Evolutionary conservation across 2,888 invertebrate species (phyloP), one percentile per base, ranked within the genome.

Genomic region (Nephrotoma flavescens): DNA sequence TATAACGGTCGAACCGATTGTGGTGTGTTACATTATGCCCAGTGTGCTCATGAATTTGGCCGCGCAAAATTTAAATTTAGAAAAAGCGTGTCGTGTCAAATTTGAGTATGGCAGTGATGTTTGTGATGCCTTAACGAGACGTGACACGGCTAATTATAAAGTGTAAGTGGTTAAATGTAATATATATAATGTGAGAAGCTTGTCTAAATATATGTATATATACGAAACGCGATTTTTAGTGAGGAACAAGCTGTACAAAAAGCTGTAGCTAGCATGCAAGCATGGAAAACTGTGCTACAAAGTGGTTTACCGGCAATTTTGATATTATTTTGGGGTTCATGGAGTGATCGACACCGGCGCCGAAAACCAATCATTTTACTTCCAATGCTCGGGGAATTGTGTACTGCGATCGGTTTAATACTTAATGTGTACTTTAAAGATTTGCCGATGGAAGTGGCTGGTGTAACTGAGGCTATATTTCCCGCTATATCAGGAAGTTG

Each of bases 31-130:
- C 89, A 93, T 95, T 0, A 91, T 95, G 88, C 94, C 95, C 2
- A 94, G 94, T 87, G 94, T 94, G 5, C 90, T 94, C 12, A 95
- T 96, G 1, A 94, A 95, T 85, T 90, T 97, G 88, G 96, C 96
- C 31, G 96, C 96, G 57, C 97, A 97, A 91, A 97, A 97, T 91
- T 92, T 97, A 86, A 96, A 96, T 90, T 92, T 97, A 89, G 97
- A 97, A 91, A 97, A 97, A 91, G 97, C 97, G 0, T 97, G 97
- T 90, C 92, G 96, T 88, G 96, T 97, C 0, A 97, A 97, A 91
- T 93, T 97, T 89, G 93, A 92, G 6, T 96, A 95, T 89, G 93
- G 95, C 0, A 94, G 94, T 87, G 94, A 94, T 88, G 93, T 96
- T 2, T 97, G 97, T 90, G 95, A 95, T 89, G 96, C 97, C 0